Base-by-base conservation (phyloP, 2,113 vertebrate species). In the Heterochromis multidens region DNA sequence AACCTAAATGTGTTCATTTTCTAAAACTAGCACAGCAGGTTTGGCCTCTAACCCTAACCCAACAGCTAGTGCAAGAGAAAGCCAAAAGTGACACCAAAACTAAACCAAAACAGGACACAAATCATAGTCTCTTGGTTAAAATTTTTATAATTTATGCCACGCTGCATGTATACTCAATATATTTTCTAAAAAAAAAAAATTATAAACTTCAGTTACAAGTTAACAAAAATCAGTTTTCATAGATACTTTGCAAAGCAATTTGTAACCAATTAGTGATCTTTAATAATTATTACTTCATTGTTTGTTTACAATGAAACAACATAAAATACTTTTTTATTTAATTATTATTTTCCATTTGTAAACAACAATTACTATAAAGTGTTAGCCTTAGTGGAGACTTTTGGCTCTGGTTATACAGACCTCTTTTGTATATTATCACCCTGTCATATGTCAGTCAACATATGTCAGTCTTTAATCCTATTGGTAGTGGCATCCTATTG, bases 21-120 rank as follows among this genome's bases (percentile, higher is more conserved):
- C 43, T 6, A 46, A 16, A 16, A 2, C 43, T 46, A 5, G 5
- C 43, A 16, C 13, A 46, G 43, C 16, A 14, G 43, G 14, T 46
- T 46, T 46, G 43, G 43, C 6, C 4, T 14, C 40, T 14, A 43
- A 43, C 13, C 12, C 14, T 16, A 35, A 35, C 33, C 33, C 3
- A 35, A 35, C 33, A 46, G 12, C 12, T 12, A 43, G 10, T 10
- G 11, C 37, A 40, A 37, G 14, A 14, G 14, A 46, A 14, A 16
- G 11, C 14, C 63, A 43, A 67, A 67, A 25, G 1, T 40, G 43
- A 46, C 13, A 46, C 13, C 13, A 7, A 1, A 54, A 54, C 11
- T 1, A 11, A 43, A 0, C 2, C 12, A 23, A 46, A 46, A 25
- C 2, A 25, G 2, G 37, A 70, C 0, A 1, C 37, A 70, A 46